Conservation (phyloP, 2,888 invertebrate species). For the Sabatieria punctata region DNA sequence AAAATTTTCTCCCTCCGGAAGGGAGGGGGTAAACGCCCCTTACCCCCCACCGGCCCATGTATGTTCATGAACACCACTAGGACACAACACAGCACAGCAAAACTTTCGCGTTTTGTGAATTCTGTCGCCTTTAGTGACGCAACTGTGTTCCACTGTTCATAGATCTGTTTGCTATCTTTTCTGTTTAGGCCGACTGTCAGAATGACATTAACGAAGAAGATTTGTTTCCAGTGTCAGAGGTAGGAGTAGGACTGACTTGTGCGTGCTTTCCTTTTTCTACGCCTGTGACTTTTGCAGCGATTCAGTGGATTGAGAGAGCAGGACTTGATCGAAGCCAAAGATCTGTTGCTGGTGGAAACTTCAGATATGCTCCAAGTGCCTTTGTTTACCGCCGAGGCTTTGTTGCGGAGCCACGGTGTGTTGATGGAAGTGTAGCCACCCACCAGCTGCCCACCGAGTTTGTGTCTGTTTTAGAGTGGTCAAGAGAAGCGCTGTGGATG, state of each 20-base stretch:
- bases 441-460: background rate
- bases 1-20: too few species aligned
- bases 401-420: constrained; percentile 48
- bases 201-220: constrained; percentile 9
- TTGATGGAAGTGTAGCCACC: background rate
- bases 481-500: constrained; percentile 46
- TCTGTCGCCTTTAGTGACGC: too few species aligned
- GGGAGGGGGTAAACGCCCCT: too few species aligned
- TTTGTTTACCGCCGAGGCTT: constrained; percentile 50
- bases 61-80: too few species aligned
- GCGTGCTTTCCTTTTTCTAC: background rate
- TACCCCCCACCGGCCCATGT: too few species aligned
- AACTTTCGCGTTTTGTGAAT: too few species aligned
- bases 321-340: constrained; percentile 52
- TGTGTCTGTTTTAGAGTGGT: constrained; percentile 44
- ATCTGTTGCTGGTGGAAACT: constrained; percentile 50
- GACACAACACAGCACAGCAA: too few species aligned
- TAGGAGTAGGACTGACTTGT: background rate
- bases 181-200: background rate
- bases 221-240: constrained; percentile 8
- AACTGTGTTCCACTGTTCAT: too few species aligned
- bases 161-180: background rate
- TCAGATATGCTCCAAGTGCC: constrained; percentile 53
- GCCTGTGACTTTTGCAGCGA: constrained; percentile 4
- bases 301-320: constrained; percentile 44